A percentile compares a stretch with the other conserved stretches of the same genome.
These are phyloP conservation scores for Salvelinus namaycush DNA, from an alignment of 2,113 vertebrate genomes.

Conservation along the genomic window DNA sequence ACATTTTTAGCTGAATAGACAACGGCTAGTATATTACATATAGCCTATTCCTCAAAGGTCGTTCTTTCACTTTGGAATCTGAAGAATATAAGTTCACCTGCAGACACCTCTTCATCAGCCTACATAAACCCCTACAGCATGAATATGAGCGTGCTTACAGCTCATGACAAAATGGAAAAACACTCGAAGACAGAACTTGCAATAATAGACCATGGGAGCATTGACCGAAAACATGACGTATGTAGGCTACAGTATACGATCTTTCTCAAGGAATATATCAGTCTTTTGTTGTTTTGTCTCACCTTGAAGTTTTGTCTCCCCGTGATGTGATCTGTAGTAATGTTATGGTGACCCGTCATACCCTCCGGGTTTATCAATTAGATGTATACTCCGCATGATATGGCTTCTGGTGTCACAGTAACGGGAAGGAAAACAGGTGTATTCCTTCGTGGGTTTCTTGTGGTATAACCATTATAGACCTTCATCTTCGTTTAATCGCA, in stretches of 20 bases:
- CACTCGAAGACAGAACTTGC: too few relatives aligned
- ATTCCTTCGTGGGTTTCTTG: constrained; percentile 73
- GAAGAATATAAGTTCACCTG: too few relatives aligned
- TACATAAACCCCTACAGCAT: too few relatives aligned
- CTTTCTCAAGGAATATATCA: constrained; percentile 14
- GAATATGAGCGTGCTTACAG: too few relatives aligned
- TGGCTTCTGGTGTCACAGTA: constrained; percentile 60
- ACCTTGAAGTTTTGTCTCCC: constrained; percentile 70
- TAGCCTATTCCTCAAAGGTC: too few relatives aligned
- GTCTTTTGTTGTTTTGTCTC: constrained; percentile 57
- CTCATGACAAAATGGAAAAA: too few relatives aligned
- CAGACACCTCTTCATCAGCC: too few relatives aligned
- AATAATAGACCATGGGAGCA: too few relatives aligned
- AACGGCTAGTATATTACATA: too few relatives aligned
- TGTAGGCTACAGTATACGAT: background rate
- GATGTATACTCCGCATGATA: constrained; percentile 66
- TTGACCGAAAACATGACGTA: too few relatives aligned
- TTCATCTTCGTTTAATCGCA: constrained; percentile 74
- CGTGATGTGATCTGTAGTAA: constrained; percentile 64
- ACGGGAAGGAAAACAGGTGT: constrained; percentile 64
- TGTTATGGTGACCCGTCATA: constrained; percentile 54
- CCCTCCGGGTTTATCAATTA: constrained; percentile 69
- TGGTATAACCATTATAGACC: constrained; percentile 73
- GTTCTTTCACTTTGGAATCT: too few relatives aligned
- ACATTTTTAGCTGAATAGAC: too few relatives aligned